Evolutionary conservation across 2,888 invertebrate species (phyloP), one percentile per base, ranked within the genome.

Genomic region (Agrotis ipsilon): DNA sequence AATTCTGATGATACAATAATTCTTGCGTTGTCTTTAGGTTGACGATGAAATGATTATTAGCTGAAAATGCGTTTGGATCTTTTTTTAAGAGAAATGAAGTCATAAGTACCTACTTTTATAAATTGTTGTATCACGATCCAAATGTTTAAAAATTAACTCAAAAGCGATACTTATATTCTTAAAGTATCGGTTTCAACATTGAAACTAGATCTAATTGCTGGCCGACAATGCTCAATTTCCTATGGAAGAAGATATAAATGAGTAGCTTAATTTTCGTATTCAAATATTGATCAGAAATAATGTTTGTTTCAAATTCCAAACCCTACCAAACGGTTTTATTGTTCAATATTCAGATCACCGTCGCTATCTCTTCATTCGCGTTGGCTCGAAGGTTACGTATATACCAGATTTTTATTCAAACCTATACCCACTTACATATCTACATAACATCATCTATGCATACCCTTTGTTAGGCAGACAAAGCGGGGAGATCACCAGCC

Each of bases 1-100:
- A 74, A 84, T 80, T 70, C 49, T 70, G 67, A 75, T 68, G 82
- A 72, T 78, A 83, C 77, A 83, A 79, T 83, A 79, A 69, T 54
- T 72, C 71, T 62, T 52, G 51, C 21, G 11, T 52, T 68, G 65
- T 66, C 62, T 58, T 62, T 68, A 59, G 51, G 76, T 77, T 45
- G 51, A 62, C 48, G 61, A 52, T 72, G 62, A 72, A 68, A 79
- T 18, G 27, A 63, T 59, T 68, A 68, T 54, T 43, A 61, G 19
- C 14, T 32, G n/a, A 49, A 55, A 61, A 66, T 54, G 32, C 18
- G 32, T 51, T 46, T 49, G 46, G 18, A 27, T 69, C 24, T 19
- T 1, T 21, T 21, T 51, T n/a, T 16, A 14, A 43, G 45, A 5
- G 11, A 32, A 52, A 39, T 39, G 39, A 39, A 39, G 9, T n/a